Evolutionary conservation across 1,140 invertebrate genomes (phyloP).

Genomic region (Ooceraea biroi): DNA sequence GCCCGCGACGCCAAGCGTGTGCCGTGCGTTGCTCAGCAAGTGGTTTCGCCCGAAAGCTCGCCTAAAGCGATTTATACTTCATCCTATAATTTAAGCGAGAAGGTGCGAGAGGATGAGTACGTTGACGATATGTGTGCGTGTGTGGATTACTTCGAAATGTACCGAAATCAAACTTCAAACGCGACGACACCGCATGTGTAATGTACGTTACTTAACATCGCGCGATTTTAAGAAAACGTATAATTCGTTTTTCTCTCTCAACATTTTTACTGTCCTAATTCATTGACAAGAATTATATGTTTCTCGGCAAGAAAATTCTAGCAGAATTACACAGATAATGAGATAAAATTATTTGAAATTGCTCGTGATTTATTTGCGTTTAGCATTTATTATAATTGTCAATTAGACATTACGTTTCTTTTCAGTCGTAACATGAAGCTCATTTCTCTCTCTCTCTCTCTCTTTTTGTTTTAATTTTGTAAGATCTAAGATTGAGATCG

Average conservation of each 20-base stretch:
- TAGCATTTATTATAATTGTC: not conserved
- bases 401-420: too few relatives aligned
- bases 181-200: too few relatives aligned
- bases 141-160: constrained; percentile 27
- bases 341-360: too few relatives aligned
- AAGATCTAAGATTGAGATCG: not conserved
- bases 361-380: too few relatives aligned
- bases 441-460: not conserved
- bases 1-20: constrained; percentile 46
- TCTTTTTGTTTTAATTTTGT: not conserved
- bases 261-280: too few relatives aligned
- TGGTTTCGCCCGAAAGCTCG: constrained; percentile 32
- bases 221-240: too few relatives aligned
- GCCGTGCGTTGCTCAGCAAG: constrained; percentile 48
- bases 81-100: constrained; percentile 42
- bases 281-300: too few relatives aligned
- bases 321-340: too few relatives aligned
- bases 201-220: too few relatives aligned
- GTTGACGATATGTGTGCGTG: constrained; percentile 50
- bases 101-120: constrained; percentile 38
- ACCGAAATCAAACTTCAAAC: constrained; percentile 25
- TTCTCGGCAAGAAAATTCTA: too few relatives aligned
- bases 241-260: too few relatives aligned
- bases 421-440: not conserved
- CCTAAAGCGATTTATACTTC: constrained; percentile 59